Percentiles rank a stretch among this genome's conserved stretches.
These are phyloP conservation scores for Sialia sialis DNA, from an alignment of 2,113 vertebrate genomes.

Conservation along the genomic window DNA sequence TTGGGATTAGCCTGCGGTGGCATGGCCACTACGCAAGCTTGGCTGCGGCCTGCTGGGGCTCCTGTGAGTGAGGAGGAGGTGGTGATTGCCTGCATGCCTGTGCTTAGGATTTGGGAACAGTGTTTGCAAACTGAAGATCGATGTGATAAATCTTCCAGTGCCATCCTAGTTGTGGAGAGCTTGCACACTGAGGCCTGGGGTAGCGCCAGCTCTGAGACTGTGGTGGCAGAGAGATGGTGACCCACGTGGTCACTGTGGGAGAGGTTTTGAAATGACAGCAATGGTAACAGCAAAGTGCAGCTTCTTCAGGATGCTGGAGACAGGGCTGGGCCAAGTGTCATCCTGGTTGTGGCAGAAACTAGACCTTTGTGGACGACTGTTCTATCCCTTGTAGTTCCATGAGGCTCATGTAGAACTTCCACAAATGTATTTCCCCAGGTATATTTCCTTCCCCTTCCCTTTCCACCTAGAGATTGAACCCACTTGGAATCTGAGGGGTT, in stretches of 20 bases:
- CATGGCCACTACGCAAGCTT: rapidly evolving
- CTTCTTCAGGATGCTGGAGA: neutral
- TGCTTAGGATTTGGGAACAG: rapidly evolving
- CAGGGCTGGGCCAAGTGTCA: neutral
- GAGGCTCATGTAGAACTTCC: neutral
- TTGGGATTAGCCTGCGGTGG: neutral
- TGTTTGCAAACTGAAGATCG: rapidly evolving
- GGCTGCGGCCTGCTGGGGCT: neutral
- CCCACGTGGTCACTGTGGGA: neutral
- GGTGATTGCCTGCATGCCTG: too few relatives aligned
- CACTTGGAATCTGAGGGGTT: neutral
- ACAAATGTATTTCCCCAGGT: neutral
- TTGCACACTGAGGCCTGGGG: rapidly evolving
- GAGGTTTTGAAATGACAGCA: neutral
- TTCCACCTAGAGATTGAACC: neutral
- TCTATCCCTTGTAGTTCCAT: neutral
- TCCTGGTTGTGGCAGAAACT: neutral
- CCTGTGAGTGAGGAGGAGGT: neutral
- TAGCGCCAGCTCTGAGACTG: neutral
- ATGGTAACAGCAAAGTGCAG: neutral
- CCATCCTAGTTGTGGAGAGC: rapidly evolving
- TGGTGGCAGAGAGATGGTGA: rapidly evolving
- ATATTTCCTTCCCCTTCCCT: neutral
- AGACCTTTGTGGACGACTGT: neutral
- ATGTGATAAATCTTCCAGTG: neutral